Evolutionary conservation across 1,140 invertebrate genomes (phyloP), one percentile per base, ranked within the genome.

Genomic region (Drosophila azteca): DNA sequence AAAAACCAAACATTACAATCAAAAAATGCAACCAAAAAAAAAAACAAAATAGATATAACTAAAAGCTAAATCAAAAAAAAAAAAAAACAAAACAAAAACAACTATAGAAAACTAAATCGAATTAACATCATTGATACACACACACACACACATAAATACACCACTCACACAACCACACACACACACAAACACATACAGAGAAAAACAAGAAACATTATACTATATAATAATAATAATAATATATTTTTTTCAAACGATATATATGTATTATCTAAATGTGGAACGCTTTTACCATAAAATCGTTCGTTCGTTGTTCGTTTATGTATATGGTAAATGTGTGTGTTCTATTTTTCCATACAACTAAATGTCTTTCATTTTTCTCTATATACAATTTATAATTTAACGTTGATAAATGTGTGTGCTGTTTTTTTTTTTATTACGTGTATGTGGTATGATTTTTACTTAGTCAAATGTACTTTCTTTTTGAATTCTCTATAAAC

Each of bases 211-310:
- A 26, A 76, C 75, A 75, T 44, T 35, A 78, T 54, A 65, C 61
- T 68, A 68, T 64, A 67, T 62, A 73, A 54, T 59, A 61, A 39
- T 39, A 39, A 39, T 39, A 39, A 13, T 39, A 39, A 13, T 35
- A 22, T 69, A 69, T 74, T 77, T 68, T 82, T 77, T 76, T 64
- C 72, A 77, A 78, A 82, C 69, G 65, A 88, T 88, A 83, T 88
- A 88, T 88, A 88, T 88, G 79, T 88, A 82, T 79, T 88, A 88
- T 88, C 83, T 90, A 90, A 90, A 90, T 90, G 89, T 90, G 89
- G 89, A 90, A 90, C 89, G 89, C 89, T 90, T 90, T 90, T 90
- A 90, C 66, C 89, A 90, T 90, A 90, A 39, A 90, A 90, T 89
- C 78, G 83, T 88, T 88, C 83, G 83, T 88, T 88, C 83, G 81